These are phyloP conservation scores for Abramis brama DNA, from an alignment of 2,113 vertebrate species.

Conservation along the genomic window DNA sequence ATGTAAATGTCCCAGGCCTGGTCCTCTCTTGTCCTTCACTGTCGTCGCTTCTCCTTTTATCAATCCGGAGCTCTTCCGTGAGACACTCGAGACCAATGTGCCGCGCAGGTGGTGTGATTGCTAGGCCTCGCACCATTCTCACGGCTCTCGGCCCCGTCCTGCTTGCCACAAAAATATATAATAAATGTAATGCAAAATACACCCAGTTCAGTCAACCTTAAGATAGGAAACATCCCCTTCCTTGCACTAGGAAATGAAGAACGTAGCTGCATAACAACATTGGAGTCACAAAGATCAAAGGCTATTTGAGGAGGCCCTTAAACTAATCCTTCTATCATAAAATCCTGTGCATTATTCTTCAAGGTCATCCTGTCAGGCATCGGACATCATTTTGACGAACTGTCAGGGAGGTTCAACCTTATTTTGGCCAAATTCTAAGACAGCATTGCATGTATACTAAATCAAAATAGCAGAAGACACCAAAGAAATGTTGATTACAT, in stretches of 20 bases:
- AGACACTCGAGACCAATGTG: no score
- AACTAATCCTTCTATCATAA: conserved; percentile 11
- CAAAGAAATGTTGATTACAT: not conserved
- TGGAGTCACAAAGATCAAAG: conserved; percentile 7
- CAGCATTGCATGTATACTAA: not conserved
- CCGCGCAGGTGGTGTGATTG: no score
- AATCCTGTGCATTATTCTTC: not conserved
- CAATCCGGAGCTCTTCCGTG: no score
- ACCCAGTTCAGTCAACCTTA: not conserved
- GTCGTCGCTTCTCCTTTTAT: no score
- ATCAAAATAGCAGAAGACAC: not conserved
- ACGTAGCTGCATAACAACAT: not conserved
- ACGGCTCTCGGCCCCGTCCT: no score
- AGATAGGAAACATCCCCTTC: not conserved
- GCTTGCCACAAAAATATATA: not conserved
- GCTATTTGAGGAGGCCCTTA: conserved; percentile 24
- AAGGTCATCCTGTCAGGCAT: conserved; percentile 34
- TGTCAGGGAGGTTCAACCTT: not conserved
- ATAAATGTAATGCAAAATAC: no score
- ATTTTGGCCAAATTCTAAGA: not conserved
- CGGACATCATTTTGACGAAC: conserved; percentile 11
- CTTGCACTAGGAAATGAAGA: not conserved
- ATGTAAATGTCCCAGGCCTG: no score
- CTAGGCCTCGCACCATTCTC: no score
- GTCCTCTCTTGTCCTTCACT: no score